Evolutionary conservation across 2,888 invertebrate genomes (phyloP), one percentile per base, ranked within the genome.

Genomic region (Athalia cordata): DNA sequence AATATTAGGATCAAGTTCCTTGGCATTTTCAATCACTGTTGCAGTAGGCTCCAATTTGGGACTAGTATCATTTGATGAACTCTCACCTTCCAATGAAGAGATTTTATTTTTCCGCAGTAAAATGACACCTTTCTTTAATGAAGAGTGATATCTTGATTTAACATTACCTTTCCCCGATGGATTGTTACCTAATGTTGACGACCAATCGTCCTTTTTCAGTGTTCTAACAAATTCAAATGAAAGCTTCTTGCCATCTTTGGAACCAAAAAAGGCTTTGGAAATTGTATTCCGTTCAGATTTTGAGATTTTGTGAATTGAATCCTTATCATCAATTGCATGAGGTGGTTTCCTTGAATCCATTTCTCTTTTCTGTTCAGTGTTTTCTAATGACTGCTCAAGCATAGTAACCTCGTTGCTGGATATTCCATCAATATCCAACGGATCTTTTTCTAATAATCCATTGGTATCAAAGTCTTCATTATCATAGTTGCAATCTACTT

Each of bases 391-490:
- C 45, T 49, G 13, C 9, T 11, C 59, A 11, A 61, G n/a, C 7
- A 43, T 50, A 47, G n/a, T 15, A 4, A 11, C 13, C n/a, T 59
- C 61, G 8, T 29, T 50, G 29, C 13, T 78, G 11, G 13, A 47
- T 8, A 75, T 15, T 4, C 47, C 57, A 3, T 77, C 65, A 49
- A 78, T 76, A 66, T 55, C 75, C 61, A 78, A 75, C 47, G 76
- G 76, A 62, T 78, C 78, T 55, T 76, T 78, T 49, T 76, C 66
- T 43, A 78, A 59, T 29, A 78, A 7, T n/a, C 77, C 76, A 11
- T 29, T 55, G n/a, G 49, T 67, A 57, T 57, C 65, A 47, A 66
- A 61, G n/a, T 67, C 64, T 43, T 43, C 67, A 6, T 77, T 47
- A 6, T 47, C 57, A 77, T 76, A 47, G n/a, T 77, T 29, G n/a